Evolutionary conservation across 1,140 invertebrate genomes (phyloP), one percentile per base, ranked within the genome.

Genomic region (Laodelphax striatellus): DNA sequence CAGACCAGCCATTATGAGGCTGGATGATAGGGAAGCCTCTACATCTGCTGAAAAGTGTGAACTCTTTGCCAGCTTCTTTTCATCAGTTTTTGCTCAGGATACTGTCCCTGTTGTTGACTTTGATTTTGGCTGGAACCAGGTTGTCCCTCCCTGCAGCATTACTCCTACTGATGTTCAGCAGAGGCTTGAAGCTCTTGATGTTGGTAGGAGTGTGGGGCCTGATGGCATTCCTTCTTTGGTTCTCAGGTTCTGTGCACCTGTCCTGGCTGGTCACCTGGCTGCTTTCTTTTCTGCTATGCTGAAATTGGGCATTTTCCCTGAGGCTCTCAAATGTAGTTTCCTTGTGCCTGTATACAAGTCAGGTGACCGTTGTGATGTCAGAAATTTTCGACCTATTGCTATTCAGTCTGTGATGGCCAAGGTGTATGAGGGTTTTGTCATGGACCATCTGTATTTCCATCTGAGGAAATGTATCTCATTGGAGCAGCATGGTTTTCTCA

Each of bases 401-500:
- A 38, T 55, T 22, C 19, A 38, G 14, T 55, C 22, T 16, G 52
- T 53, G 17, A 38, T 60, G 31, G 31, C 52, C 52, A 60, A 55
- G 38, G 52, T 60, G 16, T 60, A 21, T 22, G 58, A 60, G 14
- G 24, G 34, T 21, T 9, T 60, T 22, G 16, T 60, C 17, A 16
- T 55, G 9, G 52, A 55, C 14, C 28, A 41, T 46, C 31, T 60
- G 4, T 55, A 42, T 42, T 44, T 54, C 22, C 50, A 54, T 52
- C 17, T 62, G 11, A 28, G 53, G 34, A 62, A 46, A 11, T 42
- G 52, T 17, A 61, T 64, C 13, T 28, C 22, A 28, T 8, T 52
- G 41, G 17, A 57, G 34, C 62, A 64, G 52, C 55, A 61, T 42
- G 60, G 62, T 21, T 64, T 64, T 52, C 16, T 64, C 22, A 44